phyloP scores from a whole-genome alignment of 2,888 invertebrate species.

The Eledone cirrhosa region DNA sequence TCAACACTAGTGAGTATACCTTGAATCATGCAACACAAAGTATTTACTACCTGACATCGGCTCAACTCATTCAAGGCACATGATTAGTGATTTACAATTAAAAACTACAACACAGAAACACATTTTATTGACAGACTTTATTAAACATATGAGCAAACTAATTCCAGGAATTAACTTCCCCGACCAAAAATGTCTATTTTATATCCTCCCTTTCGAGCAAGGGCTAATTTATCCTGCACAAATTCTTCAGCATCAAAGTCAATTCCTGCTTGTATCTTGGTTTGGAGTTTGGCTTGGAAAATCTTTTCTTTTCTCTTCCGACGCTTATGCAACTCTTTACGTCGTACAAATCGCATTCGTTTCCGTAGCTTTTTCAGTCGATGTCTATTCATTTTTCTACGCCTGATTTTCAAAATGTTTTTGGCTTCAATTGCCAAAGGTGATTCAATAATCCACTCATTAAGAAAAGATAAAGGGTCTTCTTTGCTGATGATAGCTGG shows the following conservation, averaged over 20 bases:
- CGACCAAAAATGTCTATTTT: conserved; percentile 37
- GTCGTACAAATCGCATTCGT: conserved; percentile 35
- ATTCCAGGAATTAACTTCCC: no score
- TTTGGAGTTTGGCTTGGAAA: conserved; percentile 33
- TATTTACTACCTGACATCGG: no score
- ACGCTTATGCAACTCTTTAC: conserved; percentile 33
- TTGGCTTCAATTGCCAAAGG: conserved; percentile 7
- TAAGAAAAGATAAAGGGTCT: background rate
- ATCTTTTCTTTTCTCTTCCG: conserved; percentile 36
- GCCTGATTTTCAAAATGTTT: conserved; percentile 37
- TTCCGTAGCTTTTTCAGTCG: conserved; percentile 38
- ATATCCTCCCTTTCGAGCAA: conserved; percentile 41
- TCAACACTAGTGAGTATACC: no score
- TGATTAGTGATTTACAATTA: no score
- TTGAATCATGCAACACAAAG: no score
- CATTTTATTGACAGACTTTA: no score
- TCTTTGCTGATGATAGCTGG: background rate
- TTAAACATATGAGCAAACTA: no score
- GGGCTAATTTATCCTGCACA: conserved; percentile 36
- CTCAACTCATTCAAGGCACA: no score
- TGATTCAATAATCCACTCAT: conserved; percentile 1
- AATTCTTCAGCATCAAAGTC: conserved; percentile 39
- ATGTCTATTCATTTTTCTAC: conserved; percentile 45
- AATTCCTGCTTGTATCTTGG: conserved; percentile 34
- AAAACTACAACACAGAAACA: no score